These are phyloP conservation scores for Dicrostonyx torquatus DNA, from an alignment of 2,797 vertebrate genomes.

Conservation along the genomic window DNA sequence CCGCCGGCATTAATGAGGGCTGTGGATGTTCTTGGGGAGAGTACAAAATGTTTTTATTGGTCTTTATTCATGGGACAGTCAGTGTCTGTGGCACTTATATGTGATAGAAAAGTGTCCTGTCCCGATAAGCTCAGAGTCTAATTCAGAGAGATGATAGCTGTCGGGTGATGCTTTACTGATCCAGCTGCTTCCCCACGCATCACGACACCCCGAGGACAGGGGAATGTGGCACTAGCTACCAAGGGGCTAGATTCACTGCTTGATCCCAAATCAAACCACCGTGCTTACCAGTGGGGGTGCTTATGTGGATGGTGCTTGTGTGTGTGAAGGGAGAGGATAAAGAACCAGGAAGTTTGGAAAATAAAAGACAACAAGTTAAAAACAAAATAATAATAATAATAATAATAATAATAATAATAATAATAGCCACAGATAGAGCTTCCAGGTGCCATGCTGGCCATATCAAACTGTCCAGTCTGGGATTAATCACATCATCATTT, in stretches of 20 bases:
- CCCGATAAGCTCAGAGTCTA: slow-evolving; percentile 66
- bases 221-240: slow-evolving; percentile 70
- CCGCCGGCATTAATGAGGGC: slow-evolving; percentile 82
- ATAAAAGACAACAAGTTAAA: slow-evolving; percentile 70
- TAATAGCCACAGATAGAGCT: neutral
- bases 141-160: slow-evolving; percentile 53
- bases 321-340: slow-evolving; percentile 69
- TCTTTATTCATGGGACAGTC: slow-evolving; percentile 66
- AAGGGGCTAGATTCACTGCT: slow-evolving; percentile 83
- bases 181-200: slow-evolving; percentile 77
- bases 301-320: slow-evolving; percentile 43
- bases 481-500: slow-evolving; percentile 74
- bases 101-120: slow-evolving; percentile 52
- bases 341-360: neutral
- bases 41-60: slow-evolving; percentile 60
- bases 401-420: too few relatives aligned
- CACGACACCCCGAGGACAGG: slow-evolving; percentile 81
- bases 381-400: neutral
- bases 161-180: slow-evolving; percentile 84
- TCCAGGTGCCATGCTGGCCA: slow-evolving; percentile 52
- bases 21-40: slow-evolving; percentile 72
- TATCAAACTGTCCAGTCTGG: slow-evolving; percentile 70
- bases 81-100: slow-evolving; percentile 43
- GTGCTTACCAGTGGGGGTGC: slow-evolving; percentile 64
- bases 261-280: neutral